These are phyloP conservation scores for Acleris cristana DNA, from an alignment of 2,888 invertebrate genomes.

Conservation along the genomic window DNA sequence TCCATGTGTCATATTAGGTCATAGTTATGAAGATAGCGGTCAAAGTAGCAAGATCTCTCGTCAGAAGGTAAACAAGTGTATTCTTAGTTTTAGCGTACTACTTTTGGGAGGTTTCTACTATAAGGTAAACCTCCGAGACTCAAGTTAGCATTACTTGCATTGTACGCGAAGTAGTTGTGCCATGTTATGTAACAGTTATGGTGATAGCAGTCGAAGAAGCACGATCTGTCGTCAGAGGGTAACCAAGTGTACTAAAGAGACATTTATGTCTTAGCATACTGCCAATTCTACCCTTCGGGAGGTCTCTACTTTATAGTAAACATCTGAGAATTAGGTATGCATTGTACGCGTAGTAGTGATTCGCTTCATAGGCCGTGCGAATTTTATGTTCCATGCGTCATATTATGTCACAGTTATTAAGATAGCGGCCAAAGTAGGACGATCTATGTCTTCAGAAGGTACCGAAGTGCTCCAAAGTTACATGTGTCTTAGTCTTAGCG, in stretches of 20 bases:
- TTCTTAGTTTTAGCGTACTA: not conserved
- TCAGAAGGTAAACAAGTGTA: constrained; percentile 7
- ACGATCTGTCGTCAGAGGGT: constrained; percentile 16
- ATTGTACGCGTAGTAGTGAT: constrained; percentile 24
- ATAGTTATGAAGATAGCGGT: constrained; percentile 22
- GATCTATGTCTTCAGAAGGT: constrained; percentile 16
- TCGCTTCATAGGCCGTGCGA: constrained; percentile 11
- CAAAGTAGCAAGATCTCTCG: constrained; percentile 14
- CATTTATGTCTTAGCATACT: not conserved
- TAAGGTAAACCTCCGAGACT: too few relatives aligned
- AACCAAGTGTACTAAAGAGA: constrained; percentile 1
- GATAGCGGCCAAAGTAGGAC: constrained; percentile 7
- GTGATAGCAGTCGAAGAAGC: constrained; percentile 14
- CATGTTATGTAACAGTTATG: constrained; percentile 17
- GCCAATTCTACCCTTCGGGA: not conserved
- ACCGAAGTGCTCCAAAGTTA: not conserved
- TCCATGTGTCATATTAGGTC: constrained; percentile 13
- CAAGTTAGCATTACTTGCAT: constrained; percentile 19
- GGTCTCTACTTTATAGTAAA: too few relatives aligned
- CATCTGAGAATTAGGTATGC: not conserved
- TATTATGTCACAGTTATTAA: too few relatives aligned
- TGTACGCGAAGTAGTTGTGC: constrained; percentile 13
- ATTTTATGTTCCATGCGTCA: constrained; percentile 16
- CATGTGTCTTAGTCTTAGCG: too few relatives aligned
- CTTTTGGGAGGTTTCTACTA: not conserved